Percentiles rank a stretch among this genome's conserved stretches.
Evolutionary conservation across 1,140 invertebrate species (phyloP).

Genomic region (Hycleus phaleratus): DNA sequence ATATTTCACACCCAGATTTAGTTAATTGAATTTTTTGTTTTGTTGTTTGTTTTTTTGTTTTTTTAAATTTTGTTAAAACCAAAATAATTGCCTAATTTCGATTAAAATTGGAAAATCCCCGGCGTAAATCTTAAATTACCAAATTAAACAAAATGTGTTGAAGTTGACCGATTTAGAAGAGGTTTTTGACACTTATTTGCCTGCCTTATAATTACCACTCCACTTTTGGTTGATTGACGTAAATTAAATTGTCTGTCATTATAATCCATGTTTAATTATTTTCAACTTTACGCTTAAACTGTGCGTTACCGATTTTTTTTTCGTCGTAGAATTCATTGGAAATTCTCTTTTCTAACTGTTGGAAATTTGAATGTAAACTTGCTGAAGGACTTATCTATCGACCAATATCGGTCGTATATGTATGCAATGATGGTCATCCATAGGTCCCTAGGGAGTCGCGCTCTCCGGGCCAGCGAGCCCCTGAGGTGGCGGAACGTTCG

Average conservation of each 20-base stretch:
- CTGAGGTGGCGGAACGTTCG: constrained; percentile 10
- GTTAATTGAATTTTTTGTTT: constrained; percentile 9
- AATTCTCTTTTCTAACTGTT: background rate
- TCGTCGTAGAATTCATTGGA: too few species aligned
- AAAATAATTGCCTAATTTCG: too few species aligned
- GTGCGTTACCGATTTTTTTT: too few species aligned
- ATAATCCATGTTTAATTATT: constrained; percentile 12
- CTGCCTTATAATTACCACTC: background rate
- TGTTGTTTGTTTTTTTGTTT: too few species aligned
- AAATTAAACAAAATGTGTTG: too few species aligned
- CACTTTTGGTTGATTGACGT: constrained; percentile 1
- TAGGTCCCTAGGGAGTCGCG: constrained; percentile 16
- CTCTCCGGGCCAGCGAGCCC: constrained; percentile 12
- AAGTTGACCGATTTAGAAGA: too few species aligned
- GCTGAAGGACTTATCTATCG: constrained; percentile 11
- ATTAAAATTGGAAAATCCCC: too few species aligned
- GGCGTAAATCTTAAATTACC: too few species aligned
- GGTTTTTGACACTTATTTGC: too few species aligned
- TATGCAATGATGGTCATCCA: constrained; percentile 23
- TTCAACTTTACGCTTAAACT: background rate
- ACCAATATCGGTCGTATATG: constrained; percentile 20
- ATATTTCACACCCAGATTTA: constrained; percentile 20
- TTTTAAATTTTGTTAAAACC: too few species aligned
- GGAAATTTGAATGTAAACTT: constrained; percentile 8
- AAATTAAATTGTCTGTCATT: constrained; percentile 10